Evolutionary conservation across 2,888 invertebrate species (phyloP).

Genomic region (Chymomyza caudatula): DNA sequence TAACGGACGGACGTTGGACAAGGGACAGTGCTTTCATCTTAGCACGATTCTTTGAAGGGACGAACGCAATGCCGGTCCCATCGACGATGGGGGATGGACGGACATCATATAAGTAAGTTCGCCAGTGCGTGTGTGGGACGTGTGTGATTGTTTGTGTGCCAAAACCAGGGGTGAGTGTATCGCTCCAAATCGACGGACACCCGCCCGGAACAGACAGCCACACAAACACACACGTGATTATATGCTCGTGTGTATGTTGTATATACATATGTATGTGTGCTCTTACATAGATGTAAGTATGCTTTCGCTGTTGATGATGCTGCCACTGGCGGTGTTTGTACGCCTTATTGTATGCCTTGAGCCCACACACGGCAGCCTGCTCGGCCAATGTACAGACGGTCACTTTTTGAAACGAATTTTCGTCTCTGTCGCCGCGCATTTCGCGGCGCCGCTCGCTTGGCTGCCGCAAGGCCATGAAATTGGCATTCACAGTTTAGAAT

Average conservation of each 20-base stretch:
- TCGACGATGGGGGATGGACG: conserved; percentile 50
- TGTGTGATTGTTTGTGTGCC: conserved; percentile 10
- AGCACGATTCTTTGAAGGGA: conserved; percentile 70
- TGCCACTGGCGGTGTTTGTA: conserved; percentile 55
- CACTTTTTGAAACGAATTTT: conserved; percentile 66
- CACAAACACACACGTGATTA: conserved; percentile 49
- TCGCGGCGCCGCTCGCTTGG: conserved; percentile 45
- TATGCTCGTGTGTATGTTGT: conserved; percentile 23
- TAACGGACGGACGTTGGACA: conserved; percentile 54
- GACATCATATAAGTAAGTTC: conserved; percentile 7
- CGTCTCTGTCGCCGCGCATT: conserved; percentile 27
- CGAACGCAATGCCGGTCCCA: conserved; percentile 62
- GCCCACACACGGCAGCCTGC: conserved; percentile 51
- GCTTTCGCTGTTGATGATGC: conserved; percentile 41
- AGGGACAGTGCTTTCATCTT: conserved; percentile 71
- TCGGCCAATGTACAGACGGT: conserved; percentile 72
- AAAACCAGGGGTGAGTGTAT: conserved; percentile 13
- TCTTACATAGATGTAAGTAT: too few relatives aligned
- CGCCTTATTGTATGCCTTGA: conserved; percentile 71
- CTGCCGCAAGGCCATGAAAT: conserved; percentile 69
- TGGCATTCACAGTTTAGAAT: conserved; percentile 70
- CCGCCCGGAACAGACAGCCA: conserved; percentile 62
- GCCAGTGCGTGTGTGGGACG: conserved; percentile 38
- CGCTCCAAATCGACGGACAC: conserved; percentile 42
- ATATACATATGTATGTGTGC: background rate